Conservation (phyloP, 2,113 vertebrate species). For the Trogon melanurus region DNA sequence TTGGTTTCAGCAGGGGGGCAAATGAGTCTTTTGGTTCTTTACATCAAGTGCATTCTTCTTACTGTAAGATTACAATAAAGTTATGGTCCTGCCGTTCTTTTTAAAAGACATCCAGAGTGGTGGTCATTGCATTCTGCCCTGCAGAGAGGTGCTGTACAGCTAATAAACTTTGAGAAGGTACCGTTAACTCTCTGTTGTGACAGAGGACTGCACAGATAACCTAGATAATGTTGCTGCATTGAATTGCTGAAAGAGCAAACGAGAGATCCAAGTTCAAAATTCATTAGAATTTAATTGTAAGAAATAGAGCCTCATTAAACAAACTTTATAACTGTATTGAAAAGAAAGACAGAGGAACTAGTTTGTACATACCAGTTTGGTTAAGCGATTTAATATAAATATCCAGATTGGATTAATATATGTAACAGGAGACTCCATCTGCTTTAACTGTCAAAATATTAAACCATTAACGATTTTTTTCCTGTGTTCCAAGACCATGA, state of each 20-base stretch:
- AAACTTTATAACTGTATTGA: not conserved
- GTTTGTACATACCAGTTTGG: not conserved
- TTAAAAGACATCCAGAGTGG: not conserved
- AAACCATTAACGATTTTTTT: not conserved
- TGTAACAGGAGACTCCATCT: not conserved
- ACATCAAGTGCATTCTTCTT: not conserved
- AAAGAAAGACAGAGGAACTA: not conserved
- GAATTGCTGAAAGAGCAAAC: slow-evolving; percentile 5
- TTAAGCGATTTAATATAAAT: not conserved
- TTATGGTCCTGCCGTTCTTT: not conserved
- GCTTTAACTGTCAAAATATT: slow-evolving; percentile 7
- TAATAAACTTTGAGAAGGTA: not conserved
- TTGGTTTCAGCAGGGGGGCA: not conserved
- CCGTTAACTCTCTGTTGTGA: not conserved
- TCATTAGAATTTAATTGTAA: slow-evolving; percentile 4
- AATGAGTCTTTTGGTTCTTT: not conserved
- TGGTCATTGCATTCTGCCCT: not conserved
- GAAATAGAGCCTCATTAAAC: not conserved
- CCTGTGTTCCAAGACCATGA: not conserved
- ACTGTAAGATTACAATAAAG: not conserved
- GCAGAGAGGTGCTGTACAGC: not conserved
- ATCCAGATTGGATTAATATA: not conserved
- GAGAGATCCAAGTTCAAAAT: not conserved
- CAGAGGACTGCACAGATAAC: not conserved
- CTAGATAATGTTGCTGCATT: not conserved